Evolutionary conservation across 2,113 vertebrate species (phyloP).

Genomic region (Centropus unirufus): DNA sequence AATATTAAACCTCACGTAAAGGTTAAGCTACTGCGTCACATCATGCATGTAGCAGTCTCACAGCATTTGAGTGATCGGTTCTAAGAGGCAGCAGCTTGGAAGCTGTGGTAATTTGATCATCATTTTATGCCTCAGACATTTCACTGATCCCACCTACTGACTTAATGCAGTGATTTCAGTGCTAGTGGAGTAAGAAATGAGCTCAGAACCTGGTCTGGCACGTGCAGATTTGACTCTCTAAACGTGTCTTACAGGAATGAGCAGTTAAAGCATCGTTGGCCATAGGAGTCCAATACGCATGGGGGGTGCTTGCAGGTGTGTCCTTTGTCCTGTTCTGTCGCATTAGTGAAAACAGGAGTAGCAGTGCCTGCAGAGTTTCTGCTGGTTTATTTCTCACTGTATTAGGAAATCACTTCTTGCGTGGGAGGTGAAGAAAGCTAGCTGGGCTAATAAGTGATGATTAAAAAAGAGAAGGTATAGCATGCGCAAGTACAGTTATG

Average conservation of each 20-base stretch:
- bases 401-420: slow-evolving; percentile 31
- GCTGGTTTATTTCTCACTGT: background rate
- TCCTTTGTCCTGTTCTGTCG: background rate
- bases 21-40: background rate
- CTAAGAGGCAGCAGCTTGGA: background rate
- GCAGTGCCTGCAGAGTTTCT: background rate
- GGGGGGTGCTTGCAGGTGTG: background rate
- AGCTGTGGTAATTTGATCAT: background rate
- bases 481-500: slow-evolving; percentile 61
- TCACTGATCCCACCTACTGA: slow-evolving; percentile 13
- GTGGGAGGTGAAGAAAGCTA: slow-evolving; percentile 56
- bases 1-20: background rate
- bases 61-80: background rate
- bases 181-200: background rate
- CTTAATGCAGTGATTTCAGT: background rate
- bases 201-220: slow-evolving; percentile 3
- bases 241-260: background rate
- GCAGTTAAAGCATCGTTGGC: background rate
- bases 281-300: accelerated
- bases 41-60: background rate
- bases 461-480: background rate
- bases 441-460: slow-evolving; percentile 38
- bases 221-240: background rate
- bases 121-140: slow-evolving; percentile 7
- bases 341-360: accelerated